These are phyloP conservation scores for Lophotis ruficrista DNA, from an alignment of 2,113 vertebrate species.

Conservation along the genomic window DNA sequence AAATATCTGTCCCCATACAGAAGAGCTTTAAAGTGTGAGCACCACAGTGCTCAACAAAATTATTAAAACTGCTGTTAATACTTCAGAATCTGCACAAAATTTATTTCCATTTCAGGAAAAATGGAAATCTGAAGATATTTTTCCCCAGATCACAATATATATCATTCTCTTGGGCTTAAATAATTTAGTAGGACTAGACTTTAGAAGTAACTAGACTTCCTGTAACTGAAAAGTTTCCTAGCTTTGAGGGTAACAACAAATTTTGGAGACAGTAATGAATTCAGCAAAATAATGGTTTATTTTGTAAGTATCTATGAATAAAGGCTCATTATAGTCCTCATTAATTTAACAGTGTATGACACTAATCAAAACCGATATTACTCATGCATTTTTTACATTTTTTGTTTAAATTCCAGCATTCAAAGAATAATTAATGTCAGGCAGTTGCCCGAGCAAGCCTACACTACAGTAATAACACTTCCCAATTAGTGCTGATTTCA, in stretches of 20 bases:
- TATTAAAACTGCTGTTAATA: neutral
- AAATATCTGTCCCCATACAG: neutral
- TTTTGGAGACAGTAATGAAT: neutral
- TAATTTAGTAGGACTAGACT: neutral
- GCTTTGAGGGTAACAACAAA: neutral
- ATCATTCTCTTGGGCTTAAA: neutral
- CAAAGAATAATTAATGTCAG: constrained; percentile 15
- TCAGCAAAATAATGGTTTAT: neutral
- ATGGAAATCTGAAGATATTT: neutral
- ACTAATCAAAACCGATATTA: neutral
- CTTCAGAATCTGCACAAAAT: neutral
- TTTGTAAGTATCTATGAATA: neutral
- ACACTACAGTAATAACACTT: neutral
- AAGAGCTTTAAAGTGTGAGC: neutral
- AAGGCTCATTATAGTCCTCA: neutral
- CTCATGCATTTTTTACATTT: neutral
- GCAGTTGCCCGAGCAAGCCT: constrained; percentile 9
- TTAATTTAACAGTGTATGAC: neutral
- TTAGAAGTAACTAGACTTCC: neutral
- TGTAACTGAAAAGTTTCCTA: neutral
- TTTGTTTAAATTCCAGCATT: neutral
- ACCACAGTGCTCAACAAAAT: neutral
- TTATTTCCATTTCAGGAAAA: neutral
- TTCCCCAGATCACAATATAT: neutral
- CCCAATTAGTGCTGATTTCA: neutral